Evolutionary conservation across 2,113 vertebrate genomes (phyloP), one percentile per base, ranked within the genome.

Genomic region (Oncorhynchus clarkii): DNA sequence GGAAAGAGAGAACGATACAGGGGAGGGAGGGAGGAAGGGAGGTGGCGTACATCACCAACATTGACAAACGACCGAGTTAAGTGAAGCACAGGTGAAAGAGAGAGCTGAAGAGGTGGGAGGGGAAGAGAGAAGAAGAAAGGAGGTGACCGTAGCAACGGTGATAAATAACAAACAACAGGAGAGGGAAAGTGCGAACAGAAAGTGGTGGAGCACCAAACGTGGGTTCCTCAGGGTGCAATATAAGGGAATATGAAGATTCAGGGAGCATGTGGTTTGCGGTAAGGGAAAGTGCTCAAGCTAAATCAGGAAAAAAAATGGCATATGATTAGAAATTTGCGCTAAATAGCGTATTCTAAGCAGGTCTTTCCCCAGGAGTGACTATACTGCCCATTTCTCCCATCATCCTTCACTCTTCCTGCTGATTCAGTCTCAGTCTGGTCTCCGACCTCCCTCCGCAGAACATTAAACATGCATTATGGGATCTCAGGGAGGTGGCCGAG

Each of bases 381-480:
- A 4, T 73, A 84, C 80, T 74, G 81, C 83, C 71, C 81, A 82
- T 49, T 68, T 75, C 78, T 80, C 59, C 70, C 72, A 65, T 71
- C 66, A 75, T 76, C 73, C 80, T 82, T 83, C 85, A 84, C 67
- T 88, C 82, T 13, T 65, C 78, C 83, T 87, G 87, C 24, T 71
- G 60, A 71, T 81, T 81, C 60, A 73, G 76, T 79, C 69, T 73
- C 57, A 70, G 72, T 71, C 65, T 59, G 59, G 67, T 67, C 75
- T 72, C 59, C 4, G 27, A 82, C 84, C 85, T 87, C 82, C 78
- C 86, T 54, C 51, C 0, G 51, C 51, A 87, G 77, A 89, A 88
- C 89, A 92, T 90, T 82, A 89, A 88, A 85, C 77, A 89, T 90
- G 88, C 90, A 92, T 90, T 85, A 90, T 91, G 89, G 90, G 86